These are phyloP conservation scores for Dendroctonus ponderosae DNA, from an alignment of 1,140 invertebrate species.

Conservation along the genomic window DNA sequence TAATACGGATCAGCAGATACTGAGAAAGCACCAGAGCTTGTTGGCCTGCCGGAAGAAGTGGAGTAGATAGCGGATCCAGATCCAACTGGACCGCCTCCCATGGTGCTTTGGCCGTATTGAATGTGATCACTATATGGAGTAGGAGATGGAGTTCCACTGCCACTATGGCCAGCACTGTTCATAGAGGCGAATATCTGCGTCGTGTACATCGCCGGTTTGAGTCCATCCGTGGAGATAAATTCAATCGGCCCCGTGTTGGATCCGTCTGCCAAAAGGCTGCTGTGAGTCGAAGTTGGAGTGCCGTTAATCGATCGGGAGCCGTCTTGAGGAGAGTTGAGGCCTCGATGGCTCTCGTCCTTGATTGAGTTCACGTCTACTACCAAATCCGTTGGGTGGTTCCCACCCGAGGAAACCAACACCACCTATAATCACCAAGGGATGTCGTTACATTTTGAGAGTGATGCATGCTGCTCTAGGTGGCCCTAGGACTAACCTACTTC, in stretches of 20 bases:
- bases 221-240: conserved; percentile 57
- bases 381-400: conserved; percentile 48
- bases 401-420: conserved; percentile 49
- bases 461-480: conserved; percentile 37
- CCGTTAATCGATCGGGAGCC: conserved; percentile 54
- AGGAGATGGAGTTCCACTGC: conserved; percentile 55
- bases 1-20: conserved; percentile 55
- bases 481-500: conserved; percentile 41
- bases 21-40: conserved; percentile 47
- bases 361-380: conserved; percentile 55
- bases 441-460: conserved; percentile 15
- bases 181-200: conserved; percentile 54
- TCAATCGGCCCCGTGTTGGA: conserved; percentile 50
- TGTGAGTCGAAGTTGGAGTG: conserved; percentile 53
- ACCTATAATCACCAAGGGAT: conserved; percentile 48
- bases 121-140: conserved; percentile 57
- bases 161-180: conserved; percentile 46
- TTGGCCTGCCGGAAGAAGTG: conserved; percentile 40
- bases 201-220: conserved; percentile 54
- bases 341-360: conserved; percentile 53
- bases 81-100: conserved; percentile 34
- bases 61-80: conserved; percentile 40
- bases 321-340: conserved; percentile 53
- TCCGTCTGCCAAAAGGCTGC: conserved; percentile 52
- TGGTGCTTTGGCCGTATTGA: conserved; percentile 58